Percentiles rank a stretch among this genome's conserved stretches.
phyloP scores from a whole-genome alignment of 2,888 invertebrate species.

The Microctonus hyperodae region DNA sequence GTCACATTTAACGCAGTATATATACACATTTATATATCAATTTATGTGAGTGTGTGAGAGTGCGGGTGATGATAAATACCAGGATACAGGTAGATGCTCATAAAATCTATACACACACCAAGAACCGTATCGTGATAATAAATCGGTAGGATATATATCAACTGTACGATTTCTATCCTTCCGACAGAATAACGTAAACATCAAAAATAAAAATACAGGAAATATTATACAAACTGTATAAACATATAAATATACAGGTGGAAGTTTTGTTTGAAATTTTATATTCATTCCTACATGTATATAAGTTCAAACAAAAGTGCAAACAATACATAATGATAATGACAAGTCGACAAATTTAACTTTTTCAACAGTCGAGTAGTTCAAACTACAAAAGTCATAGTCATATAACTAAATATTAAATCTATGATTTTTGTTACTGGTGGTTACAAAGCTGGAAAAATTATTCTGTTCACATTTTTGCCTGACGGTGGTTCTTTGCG shows the following conservation, averaged over 20 bases:
- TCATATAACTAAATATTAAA: no score
- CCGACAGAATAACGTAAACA: slow-evolving; percentile 4
- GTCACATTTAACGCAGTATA: slow-evolving; percentile 31
- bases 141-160: slow-evolving; percentile 42
- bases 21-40: no score
- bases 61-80: slow-evolving; percentile 49
- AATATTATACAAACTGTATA: slow-evolving; percentile 17
- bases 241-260: slow-evolving; percentile 18
- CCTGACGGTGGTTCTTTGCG: slow-evolving; percentile 10
- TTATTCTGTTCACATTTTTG: slow-evolving; percentile 30
- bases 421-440: slow-evolving; percentile 2
- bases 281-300: slow-evolving; percentile 8
- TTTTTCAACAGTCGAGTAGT: slow-evolving; percentile 21
- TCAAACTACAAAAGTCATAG: no score
- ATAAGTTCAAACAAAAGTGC: neutral
- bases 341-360: slow-evolving; percentile 28
- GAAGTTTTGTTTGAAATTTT: neutral
- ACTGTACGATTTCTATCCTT: neutral
- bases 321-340: slow-evolving; percentile 27
- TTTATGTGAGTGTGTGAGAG: slow-evolving; percentile 29
- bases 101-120: slow-evolving; percentile 38
- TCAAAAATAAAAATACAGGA: slow-evolving; percentile 18
- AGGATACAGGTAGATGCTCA: slow-evolving; percentile 45
- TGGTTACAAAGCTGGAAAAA: slow-evolving; percentile 9
- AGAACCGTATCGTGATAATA: slow-evolving; percentile 47